A percentile compares a stretch with the other conserved stretches of the same genome.
Evolutionary conservation across 1,140 invertebrate genomes (phyloP).

Genomic region (Mizuhopecten yessoensis): DNA sequence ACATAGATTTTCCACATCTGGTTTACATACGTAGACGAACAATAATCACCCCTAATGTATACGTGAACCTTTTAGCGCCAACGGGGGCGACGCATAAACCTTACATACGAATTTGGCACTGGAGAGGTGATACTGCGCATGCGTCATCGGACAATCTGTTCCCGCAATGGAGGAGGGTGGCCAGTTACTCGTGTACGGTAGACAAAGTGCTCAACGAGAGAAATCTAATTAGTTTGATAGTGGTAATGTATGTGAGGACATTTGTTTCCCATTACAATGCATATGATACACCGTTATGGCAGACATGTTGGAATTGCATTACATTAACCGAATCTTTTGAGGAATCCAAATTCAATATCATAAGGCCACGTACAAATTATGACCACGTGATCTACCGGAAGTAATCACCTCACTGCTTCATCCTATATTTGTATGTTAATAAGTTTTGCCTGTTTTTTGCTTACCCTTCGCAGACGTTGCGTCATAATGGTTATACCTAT

Average conservation of each 20-base stretch:
- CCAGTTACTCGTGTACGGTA: not conserved
- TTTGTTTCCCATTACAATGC: not conserved
- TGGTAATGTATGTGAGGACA: not conserved
- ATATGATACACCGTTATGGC: not conserved
- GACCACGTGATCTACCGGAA: too few relatives aligned
- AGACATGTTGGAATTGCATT: not conserved
- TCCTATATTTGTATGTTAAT: too few relatives aligned
- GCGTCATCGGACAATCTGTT: not conserved
- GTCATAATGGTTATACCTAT: too few relatives aligned
- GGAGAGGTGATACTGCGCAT: not conserved
- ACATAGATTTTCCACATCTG: conserved; percentile 25
- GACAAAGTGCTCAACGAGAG: not conserved
- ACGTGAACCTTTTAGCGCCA: conserved; percentile 27
- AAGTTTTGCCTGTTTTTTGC: too few relatives aligned
- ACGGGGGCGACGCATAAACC: not conserved
- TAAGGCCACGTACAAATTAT: too few relatives aligned
- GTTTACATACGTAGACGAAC: not conserved
- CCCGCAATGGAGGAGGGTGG: not conserved
- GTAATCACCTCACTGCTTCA: too few relatives aligned
- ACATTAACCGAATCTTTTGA: too few relatives aligned
- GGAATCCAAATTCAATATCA: too few relatives aligned
- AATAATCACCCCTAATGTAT: not conserved
- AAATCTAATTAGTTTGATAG: not conserved
- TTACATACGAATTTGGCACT: not conserved
- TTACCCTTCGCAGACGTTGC: too few relatives aligned